phyloP scores from a whole-genome alignment of 2,888 invertebrate species.

The Altica lythri region DNA sequence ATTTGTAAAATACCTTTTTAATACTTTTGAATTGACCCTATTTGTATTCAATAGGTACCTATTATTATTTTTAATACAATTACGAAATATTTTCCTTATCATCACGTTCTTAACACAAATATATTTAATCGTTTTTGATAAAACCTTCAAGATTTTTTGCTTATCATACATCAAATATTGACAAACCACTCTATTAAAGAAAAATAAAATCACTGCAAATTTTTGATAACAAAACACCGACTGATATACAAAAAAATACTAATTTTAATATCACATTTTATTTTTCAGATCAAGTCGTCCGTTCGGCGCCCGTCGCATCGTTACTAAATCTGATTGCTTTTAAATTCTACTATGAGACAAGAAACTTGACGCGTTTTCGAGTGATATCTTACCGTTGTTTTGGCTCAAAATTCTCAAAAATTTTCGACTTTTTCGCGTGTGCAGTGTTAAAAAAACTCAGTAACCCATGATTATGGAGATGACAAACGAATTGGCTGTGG shows the following conservation, averaged over 20 bases:
- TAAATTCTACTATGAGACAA: constrained; percentile 34
- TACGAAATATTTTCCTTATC: constrained; percentile 15
- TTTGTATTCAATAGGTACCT: too few relatives aligned
- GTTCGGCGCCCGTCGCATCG: constrained; percentile 38
- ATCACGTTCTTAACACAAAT: constrained; percentile 9
- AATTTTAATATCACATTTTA: constrained; percentile 2
- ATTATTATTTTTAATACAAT: too few relatives aligned
- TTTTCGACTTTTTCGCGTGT: constrained; percentile 44
- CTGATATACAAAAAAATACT: background rate
- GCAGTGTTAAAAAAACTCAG: constrained; percentile 43
- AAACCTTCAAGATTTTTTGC: constrained; percentile 21
- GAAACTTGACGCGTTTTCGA: constrained; percentile 28
- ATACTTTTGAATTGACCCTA: too few relatives aligned
- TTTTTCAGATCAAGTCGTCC: constrained; percentile 33
- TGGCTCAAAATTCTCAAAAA: background rate
- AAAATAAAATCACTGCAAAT: constrained; percentile 36
- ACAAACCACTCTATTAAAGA: constrained; percentile 17
- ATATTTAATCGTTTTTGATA: constrained; percentile 15
- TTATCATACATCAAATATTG: constrained; percentile 27
- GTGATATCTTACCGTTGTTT: constrained; percentile 20
- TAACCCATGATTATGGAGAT: constrained; percentile 59
- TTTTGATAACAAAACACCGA: constrained; percentile 21
- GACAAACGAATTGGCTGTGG: constrained; percentile 57
- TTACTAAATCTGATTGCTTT: constrained; percentile 30
- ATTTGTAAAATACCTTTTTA: background rate